These are phyloP conservation scores for Notechis scutatus DNA, from an alignment of 2,113 vertebrate genomes.

Conservation along the genomic window DNA sequence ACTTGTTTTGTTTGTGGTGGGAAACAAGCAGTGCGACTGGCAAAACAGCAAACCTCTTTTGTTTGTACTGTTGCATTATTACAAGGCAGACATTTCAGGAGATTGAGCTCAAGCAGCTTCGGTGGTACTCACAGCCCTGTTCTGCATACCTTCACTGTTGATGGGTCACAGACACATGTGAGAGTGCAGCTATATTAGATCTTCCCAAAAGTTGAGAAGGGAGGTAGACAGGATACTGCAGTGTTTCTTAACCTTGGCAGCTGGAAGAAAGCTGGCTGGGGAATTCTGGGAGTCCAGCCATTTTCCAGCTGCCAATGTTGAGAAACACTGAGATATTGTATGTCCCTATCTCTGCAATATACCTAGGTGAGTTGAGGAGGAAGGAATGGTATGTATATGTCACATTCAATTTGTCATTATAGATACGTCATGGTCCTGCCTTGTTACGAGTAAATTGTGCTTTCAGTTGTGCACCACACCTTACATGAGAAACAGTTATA, in stretches of 20 bases:
- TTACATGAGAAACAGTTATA: not conserved
- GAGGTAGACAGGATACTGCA: not conserved
- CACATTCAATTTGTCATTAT: slow-evolving; percentile 40
- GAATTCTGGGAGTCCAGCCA: not conserved
- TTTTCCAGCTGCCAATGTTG: not conserved
- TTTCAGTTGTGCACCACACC: slow-evolving; percentile 31
- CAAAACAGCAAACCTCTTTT: not conserved
- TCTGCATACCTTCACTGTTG: not conserved
- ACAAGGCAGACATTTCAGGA: not conserved
- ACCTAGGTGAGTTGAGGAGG: not conserved
- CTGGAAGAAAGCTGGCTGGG: not conserved
- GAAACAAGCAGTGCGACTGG: not conserved
- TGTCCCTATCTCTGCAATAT: no score
- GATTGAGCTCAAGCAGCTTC: not conserved
- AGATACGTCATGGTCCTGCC: slow-evolving; percentile 32
- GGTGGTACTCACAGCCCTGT: not conserved
- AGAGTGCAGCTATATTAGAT: not conserved
- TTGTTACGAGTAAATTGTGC: slow-evolving; percentile 20
- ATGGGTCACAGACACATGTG: not conserved
- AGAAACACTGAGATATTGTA: not conserved
- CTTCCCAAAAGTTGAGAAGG: not conserved
- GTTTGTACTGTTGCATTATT: not conserved
- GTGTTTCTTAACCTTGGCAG: not conserved
- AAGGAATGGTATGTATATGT: not conserved
- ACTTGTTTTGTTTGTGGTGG: not conserved